phyloP scores from a whole-genome alignment of 2,888 invertebrate species.

The Andrena bicolor region DNA sequence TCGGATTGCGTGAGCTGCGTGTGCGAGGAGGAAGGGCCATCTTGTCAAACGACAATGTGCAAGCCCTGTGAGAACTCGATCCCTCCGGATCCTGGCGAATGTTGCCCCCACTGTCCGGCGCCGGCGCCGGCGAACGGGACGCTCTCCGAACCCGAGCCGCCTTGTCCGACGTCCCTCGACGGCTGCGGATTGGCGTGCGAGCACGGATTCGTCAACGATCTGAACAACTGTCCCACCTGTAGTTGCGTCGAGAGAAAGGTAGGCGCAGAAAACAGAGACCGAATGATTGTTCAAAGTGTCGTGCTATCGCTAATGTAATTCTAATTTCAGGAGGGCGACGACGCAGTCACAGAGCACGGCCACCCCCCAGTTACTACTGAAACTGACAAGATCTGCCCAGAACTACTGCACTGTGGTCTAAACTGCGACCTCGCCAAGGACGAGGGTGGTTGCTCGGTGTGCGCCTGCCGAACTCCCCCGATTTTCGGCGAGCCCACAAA shows the following conservation, averaged over 20 bases:
- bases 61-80: slow-evolving; percentile 78
- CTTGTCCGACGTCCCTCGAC: slow-evolving; percentile 59
- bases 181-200: slow-evolving; percentile 76
- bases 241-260: slow-evolving; percentile 70
- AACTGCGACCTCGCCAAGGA: slow-evolving; percentile 76
- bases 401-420: slow-evolving; percentile 71
- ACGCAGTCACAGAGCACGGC: slow-evolving; percentile 14
- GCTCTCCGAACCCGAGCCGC: slow-evolving; percentile 45
- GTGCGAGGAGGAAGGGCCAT: slow-evolving; percentile 75
- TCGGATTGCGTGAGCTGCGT: slow-evolving; percentile 78
- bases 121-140: slow-evolving; percentile 45
- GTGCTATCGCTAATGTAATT: neutral
- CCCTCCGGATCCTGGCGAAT: slow-evolving; percentile 76
- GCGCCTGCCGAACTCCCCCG: slow-evolving; percentile 71
- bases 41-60: slow-evolving; percentile 80
- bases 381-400: slow-evolving; percentile 71
- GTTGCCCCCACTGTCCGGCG: slow-evolving; percentile 78
- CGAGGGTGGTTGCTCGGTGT: slow-evolving; percentile 76
- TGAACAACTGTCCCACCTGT: slow-evolving; percentile 75
- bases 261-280: neutral
- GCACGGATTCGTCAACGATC: slow-evolving; percentile 68
- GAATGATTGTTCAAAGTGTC: no score
- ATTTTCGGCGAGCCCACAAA: slow-evolving; percentile 33
- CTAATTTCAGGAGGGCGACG: slow-evolving; percentile 44
- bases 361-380: neutral